A percentile compares a stretch with the other conserved stretches of the same genome.
Evolutionary conservation across 1,140 invertebrate genomes (phyloP).

Genomic region (Hylyphantes graminicola): DNA sequence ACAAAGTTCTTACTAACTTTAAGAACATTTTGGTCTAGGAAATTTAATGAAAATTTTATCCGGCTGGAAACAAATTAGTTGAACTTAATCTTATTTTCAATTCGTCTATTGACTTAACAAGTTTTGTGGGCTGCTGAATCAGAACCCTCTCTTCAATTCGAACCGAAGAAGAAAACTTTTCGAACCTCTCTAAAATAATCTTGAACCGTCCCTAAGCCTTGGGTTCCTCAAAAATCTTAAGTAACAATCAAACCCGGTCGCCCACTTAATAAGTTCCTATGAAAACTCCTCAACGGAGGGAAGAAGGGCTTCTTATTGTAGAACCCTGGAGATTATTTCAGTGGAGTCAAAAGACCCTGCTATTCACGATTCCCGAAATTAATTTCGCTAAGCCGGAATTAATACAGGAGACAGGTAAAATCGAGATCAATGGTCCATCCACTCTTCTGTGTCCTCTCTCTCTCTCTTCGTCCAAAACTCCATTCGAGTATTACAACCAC

Average conservation of each 20-base stretch:
- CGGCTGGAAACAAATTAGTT: no score
- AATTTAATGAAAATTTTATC: no score
- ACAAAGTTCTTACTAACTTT: no score
- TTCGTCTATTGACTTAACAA: no score
- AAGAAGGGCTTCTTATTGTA: slow-evolving; percentile 18
- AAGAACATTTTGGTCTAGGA: no score
- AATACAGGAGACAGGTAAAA: slow-evolving; percentile 40
- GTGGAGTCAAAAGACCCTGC: slow-evolving; percentile 28
- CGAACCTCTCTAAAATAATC: no score
- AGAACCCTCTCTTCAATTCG: no score
- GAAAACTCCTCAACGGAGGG: slow-evolving; percentile 12
- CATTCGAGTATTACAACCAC: slow-evolving; percentile 47
- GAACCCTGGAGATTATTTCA: slow-evolving; percentile 13
- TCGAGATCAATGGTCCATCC: slow-evolving; percentile 37
- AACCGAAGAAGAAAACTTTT: no score
- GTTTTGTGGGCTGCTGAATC: no score
- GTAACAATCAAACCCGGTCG: slow-evolving; percentile 13
- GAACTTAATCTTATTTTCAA: no score
- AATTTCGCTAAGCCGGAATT: slow-evolving; percentile 55
- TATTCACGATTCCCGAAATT: slow-evolving; percentile 24
- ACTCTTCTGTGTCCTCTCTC: slow-evolving; percentile 10
- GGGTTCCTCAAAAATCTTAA: slow-evolving; percentile 17
- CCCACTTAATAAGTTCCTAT: slow-evolving; percentile 19
- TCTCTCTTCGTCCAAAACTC: slow-evolving; percentile 7
- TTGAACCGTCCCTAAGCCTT: not conserved